A percentile compares a stretch with the other conserved stretches of the same genome.
Evolutionary conservation across 2,113 vertebrate species (phyloP).

Genomic region (Xenopus tropicalis): DNA sequence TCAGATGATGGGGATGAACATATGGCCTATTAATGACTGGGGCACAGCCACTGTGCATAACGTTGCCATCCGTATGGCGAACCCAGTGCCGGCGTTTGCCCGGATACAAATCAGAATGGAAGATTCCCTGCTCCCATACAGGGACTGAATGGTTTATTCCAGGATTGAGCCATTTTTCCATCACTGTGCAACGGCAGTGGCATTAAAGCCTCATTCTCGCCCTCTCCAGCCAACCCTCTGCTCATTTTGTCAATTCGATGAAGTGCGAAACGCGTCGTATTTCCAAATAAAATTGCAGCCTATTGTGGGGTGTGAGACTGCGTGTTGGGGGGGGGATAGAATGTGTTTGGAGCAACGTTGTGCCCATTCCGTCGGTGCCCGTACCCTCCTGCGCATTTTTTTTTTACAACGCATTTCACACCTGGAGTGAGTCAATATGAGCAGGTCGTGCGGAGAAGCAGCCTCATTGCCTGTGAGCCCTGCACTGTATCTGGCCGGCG

Average conservation of each 20-base stretch:
- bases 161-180: no score
- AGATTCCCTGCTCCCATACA: not conserved
- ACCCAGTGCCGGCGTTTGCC: no score
- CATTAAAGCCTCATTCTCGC: not conserved
- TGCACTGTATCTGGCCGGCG: constrained; percentile 14
- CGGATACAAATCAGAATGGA: no score
- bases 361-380: not conserved
- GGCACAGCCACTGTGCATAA: constrained; percentile 2
- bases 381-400: not conserved
- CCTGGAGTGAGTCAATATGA: constrained; percentile 31
- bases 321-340: not conserved
- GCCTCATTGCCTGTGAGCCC: constrained; percentile 11
- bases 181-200: not conserved
- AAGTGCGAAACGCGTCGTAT: not conserved
- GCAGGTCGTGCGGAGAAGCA: constrained; percentile 7
- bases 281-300: not conserved
- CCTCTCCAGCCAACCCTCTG: constrained; percentile 2
- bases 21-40: constrained; percentile 26
- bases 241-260: not conserved
- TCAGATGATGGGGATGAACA: constrained; percentile 23
- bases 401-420: constrained; percentile 23
- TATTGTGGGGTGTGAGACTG: not conserved
- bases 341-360: not conserved
- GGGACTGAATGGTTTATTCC: not conserved
- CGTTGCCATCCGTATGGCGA: constrained; percentile 20